phyloP scores from a whole-genome alignment of 2,888 invertebrate species.

The Bombylius discolor region DNA sequence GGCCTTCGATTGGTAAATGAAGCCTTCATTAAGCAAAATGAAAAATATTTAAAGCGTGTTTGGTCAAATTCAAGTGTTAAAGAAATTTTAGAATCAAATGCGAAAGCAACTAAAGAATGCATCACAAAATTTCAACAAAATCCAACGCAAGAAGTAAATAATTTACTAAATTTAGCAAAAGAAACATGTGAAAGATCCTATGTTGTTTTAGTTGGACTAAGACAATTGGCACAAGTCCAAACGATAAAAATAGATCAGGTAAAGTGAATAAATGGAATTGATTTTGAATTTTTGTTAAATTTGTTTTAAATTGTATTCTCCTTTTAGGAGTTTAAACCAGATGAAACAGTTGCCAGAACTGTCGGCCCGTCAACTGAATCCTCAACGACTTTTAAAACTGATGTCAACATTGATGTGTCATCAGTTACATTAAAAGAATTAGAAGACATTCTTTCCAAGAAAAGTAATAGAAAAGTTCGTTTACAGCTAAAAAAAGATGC shows the following conservation, averaged over 20 bases:
- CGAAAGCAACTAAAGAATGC: conserved; percentile 20
- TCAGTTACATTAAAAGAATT: conserved; percentile 33
- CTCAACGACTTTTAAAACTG: background rate
- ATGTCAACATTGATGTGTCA: conserved; percentile 19
- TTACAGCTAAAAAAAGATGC: background rate
- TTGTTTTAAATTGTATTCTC: no score
- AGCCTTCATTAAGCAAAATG: conserved; percentile 52
- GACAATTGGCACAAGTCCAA: conserved; percentile 39
- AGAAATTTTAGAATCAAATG: conserved; percentile 30
- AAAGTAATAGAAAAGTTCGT: conserved; percentile 24
- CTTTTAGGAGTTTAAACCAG: no score
- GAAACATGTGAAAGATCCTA: conserved; percentile 50
- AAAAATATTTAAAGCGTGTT: conserved; percentile 44
- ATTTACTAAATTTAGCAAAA: conserved; percentile 37
- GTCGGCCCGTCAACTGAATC: background rate
- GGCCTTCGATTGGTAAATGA: conserved; percentile 56
- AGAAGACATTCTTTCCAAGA: conserved; percentile 32
- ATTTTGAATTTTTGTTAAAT: no score
- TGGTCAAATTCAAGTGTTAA: conserved; percentile 60
- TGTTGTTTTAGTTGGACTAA: conserved; percentile 58
- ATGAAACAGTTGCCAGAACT: no score
- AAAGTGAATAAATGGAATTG: background rate
- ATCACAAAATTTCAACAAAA: conserved; percentile 21
- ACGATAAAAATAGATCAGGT: background rate
- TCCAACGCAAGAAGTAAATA: conserved; percentile 29